Conservation (phyloP, 2,113 vertebrate species). For the Corvus hawaiiensis region DNA sequence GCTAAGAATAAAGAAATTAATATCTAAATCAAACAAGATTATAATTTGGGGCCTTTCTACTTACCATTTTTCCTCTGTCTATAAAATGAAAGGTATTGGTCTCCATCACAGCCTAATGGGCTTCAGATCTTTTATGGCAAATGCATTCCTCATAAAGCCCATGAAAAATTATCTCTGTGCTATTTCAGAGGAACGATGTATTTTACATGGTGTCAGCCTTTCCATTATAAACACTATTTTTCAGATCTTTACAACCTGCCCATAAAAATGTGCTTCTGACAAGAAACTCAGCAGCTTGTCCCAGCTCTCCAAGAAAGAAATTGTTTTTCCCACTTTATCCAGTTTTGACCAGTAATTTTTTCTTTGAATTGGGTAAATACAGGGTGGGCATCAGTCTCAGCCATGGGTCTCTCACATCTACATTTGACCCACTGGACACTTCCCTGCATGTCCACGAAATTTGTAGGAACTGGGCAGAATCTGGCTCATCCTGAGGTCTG, state of each 20-base stretch:
- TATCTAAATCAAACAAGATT: not conserved
- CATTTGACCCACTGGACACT: accelerated
- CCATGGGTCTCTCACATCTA: not conserved
- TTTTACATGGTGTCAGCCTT: not conserved
- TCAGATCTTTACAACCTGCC: conserved; percentile 1
- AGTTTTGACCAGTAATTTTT: not conserved
- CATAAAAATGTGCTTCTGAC: not conserved
- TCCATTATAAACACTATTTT: not conserved
- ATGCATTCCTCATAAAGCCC: not conserved
- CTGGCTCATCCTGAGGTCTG: not conserved
- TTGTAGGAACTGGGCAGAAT: not conserved
- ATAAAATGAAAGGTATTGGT: not conserved
- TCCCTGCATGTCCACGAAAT: not conserved
- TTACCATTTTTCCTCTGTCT: not conserved
- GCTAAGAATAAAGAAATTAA: not conserved
- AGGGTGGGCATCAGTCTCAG: not conserved
- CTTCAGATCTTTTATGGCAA: not conserved
- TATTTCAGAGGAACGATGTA: not conserved
- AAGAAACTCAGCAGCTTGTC: not conserved
- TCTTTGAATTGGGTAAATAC: not conserved
- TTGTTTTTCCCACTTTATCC: not conserved
- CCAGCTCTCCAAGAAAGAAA: not conserved
- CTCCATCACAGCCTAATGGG: not conserved
- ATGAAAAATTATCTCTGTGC: not conserved
- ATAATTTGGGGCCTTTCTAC: not conserved